Evolutionary conservation across 2,113 vertebrate species (phyloP), one percentile per base, ranked within the genome.

Genomic region (Hippolais icterina): DNA sequence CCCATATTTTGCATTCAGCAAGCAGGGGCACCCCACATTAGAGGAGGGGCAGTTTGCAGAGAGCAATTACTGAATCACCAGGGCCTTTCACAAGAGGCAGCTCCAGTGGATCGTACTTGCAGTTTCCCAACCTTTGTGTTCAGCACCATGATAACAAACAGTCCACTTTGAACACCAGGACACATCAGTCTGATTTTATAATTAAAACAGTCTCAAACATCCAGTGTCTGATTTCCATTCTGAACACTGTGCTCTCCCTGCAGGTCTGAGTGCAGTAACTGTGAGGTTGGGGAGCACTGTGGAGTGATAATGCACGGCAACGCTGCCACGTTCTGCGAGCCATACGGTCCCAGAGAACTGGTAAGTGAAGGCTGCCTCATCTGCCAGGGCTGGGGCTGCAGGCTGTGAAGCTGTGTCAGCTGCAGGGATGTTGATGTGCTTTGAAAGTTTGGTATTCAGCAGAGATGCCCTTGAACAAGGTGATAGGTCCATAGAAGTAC

Each of bases 281-380:
- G 99, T 56, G 98, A 98, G 91, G 98, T 98, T 52, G 99, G 99
- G 75, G 98, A 99, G 63, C 99, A 99, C 92, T 99, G 99, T 6
- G 99, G 99, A 9, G 98, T 98, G 29, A 98, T 99, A 75, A 99
- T 99, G 98, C 99, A 99, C 2, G 98, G 99, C 92, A 98, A 96
- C 8, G 99, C 99, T 3, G 97, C 99, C 94, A 98, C 98, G 54
- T 99, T 99, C 98, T 99, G 99, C 37, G 98, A 99, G 90, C 99
- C 99, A 15, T 98, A 99, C 57, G 99, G 99, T 77, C 98, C 98
- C 86, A 98, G 99, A 97, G 98, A 99, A 71, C 94, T 99, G 98
- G 99, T 99, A 98, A 99, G 96, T 97, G 50, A 14, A 3, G 60
- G 29, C 63, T 82, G 82, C 33, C 44, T 66, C 13, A 1, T 52